phyloP scores from a whole-genome alignment of 2,797 vertebrate species.

The Cephalopachus bancanus region DNA sequence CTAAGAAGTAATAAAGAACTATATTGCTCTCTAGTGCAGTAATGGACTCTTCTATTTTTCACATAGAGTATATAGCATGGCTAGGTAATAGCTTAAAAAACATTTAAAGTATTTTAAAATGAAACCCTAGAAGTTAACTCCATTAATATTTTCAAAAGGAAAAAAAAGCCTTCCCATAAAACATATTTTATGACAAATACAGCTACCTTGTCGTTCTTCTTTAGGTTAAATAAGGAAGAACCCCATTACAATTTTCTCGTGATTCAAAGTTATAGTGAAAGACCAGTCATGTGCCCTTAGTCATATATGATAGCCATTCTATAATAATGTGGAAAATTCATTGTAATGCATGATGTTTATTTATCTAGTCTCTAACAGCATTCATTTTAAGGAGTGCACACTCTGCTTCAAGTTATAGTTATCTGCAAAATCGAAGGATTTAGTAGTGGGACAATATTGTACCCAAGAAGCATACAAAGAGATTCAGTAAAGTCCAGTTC shows the following conservation, averaged over 20 bases:
- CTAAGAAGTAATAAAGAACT: not conserved
- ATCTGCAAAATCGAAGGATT: not conserved
- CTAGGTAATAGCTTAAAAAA: slow-evolving; percentile 60
- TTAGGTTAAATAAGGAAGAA: slow-evolving; percentile 28
- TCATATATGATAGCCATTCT: not conserved
- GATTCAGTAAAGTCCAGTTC: not conserved
- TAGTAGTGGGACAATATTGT: not conserved
- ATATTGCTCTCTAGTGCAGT: not conserved
- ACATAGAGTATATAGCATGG: not conserved
- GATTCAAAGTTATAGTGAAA: slow-evolving; percentile 44
- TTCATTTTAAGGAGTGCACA: not conserved
- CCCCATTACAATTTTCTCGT: slow-evolving; percentile 5
- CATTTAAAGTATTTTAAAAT: slow-evolving; percentile 55
- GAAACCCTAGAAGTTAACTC: slow-evolving; percentile 51
- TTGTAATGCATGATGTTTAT: not conserved
- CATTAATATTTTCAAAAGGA: slow-evolving; percentile 56
- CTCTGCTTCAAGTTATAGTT: not conserved
- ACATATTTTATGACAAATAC: slow-evolving; percentile 28
- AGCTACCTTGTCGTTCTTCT: not conserved
- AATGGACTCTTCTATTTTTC: slow-evolving; percentile 11
- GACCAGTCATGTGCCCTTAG: not conserved
- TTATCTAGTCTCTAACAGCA: not conserved
- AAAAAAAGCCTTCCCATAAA: slow-evolving; percentile 37
- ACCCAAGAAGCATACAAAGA: not conserved
- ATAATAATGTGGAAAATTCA: not conserved